These are phyloP conservation scores for Molossus molossus DNA, from an alignment of 2,797 vertebrate species.

Conservation along the genomic window DNA sequence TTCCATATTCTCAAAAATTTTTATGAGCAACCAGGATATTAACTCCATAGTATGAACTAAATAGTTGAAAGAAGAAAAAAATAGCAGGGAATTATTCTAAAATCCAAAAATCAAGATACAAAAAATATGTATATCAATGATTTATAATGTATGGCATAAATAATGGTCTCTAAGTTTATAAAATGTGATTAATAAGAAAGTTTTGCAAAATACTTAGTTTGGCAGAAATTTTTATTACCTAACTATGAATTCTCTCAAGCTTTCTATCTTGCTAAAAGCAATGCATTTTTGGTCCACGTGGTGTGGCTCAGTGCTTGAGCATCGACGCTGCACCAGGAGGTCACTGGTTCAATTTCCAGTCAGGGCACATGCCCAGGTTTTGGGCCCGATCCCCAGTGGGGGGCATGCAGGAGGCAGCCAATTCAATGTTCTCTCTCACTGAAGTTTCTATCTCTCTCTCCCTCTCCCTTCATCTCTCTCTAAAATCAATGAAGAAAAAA, in stretches of 20 bases:
- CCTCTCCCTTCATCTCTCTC: too few species aligned
- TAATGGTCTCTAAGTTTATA: neutral
- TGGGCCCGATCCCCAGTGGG: too few species aligned
- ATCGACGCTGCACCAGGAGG: too few species aligned
- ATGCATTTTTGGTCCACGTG: neutral
- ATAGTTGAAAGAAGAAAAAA: neutral
- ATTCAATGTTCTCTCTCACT: too few species aligned
- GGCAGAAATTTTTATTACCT: neutral
- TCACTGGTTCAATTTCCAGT: too few species aligned
- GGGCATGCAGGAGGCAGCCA: too few species aligned
- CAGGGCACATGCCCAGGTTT: too few species aligned
- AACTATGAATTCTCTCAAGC: neutral
- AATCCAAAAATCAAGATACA: constrained; percentile 57
- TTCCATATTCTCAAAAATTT: neutral
- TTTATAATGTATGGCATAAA: constrained; percentile 27
- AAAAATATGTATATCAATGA: constrained; percentile 30
- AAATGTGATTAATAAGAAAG: neutral
- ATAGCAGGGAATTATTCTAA: neutral
- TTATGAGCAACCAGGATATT: neutral
- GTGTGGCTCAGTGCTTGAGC: too few species aligned
- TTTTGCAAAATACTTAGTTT: neutral
- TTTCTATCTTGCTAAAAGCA: constrained; percentile 6
- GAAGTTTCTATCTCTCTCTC: too few species aligned
- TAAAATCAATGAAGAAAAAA: too few species aligned
- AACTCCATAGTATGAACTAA: neutral